Evolutionary conservation across 1,140 invertebrate species (phyloP), one percentile per base, ranked within the genome.

Genomic region (Drosophila arawakana): DNA sequence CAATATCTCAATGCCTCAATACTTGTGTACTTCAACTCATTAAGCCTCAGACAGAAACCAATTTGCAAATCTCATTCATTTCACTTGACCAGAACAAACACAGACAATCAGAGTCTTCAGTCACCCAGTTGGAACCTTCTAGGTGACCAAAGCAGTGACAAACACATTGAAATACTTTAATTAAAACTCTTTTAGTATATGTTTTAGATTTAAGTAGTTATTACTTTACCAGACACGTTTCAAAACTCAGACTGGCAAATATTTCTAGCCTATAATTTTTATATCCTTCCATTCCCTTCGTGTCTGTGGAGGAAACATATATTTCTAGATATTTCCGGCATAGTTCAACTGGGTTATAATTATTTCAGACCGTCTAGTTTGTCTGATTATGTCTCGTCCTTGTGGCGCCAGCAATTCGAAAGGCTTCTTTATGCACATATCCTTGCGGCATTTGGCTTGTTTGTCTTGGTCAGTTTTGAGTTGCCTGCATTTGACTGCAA

Each of bases 381-480:
- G 60, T 57, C 68, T 70, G 80, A 35, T 62, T 63, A 57, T 88
- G 80, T 88, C 83, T 88, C 77, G 83, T 37, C 84, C 69, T 75
- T 80, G 70, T 83, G 83, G 83, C 83, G 83, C 83, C 83, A 59
- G 50, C 68, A 69, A 73, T 72, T 60, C 39, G 18, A 69, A 30
- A 49, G 83, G 59, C 80, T 88, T 76, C 79, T 61, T 73, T 73
- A 68, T 75, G 54, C 47, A 39, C 73, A 63, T 34, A 60, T 62
- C 52, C 52, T 50, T 55, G n/a, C 37, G 47, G 15, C 2, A 37
- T 57, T 59, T 21, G 35, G 0, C 25, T 43, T 50, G 5, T 37
- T 47, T 50, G 46, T 7, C 15, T 15, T 52, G 35, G 61, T 63
- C 61, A 52, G 49, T 39, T 41, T 37, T 9, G 35, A 50, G 60